Conservation (phyloP, 2,888 invertebrate genomes). For the Tridacna crocea region DNA sequence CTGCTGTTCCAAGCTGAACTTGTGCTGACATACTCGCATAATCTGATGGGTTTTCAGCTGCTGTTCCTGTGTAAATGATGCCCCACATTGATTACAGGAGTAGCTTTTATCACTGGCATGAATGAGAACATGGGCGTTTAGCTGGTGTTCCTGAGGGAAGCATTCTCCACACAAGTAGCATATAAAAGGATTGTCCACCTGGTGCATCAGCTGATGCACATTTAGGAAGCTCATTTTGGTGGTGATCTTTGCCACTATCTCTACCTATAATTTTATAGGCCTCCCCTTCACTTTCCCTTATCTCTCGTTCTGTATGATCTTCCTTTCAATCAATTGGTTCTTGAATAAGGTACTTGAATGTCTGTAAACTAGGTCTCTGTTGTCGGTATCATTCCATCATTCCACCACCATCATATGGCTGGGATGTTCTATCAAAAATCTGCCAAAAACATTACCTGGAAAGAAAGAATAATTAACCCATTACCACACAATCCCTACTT, state of each 20-base stretch:
- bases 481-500: too few relatives aligned
- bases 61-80: slow-evolving; percentile 6
- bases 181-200: slow-evolving; percentile 18
- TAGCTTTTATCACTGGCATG: slow-evolving; percentile 16
- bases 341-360: too few relatives aligned
- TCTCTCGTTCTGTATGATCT: too few relatives aligned
- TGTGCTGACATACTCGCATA: slow-evolving; percentile 17
- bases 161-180: slow-evolving; percentile 20
- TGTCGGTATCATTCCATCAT: too few relatives aligned
- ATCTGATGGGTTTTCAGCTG: slow-evolving; percentile 23
- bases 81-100: slow-evolving; percentile 18
- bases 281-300: too few relatives aligned
- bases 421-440: too few relatives aligned
- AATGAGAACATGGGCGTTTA: slow-evolving; percentile 16
- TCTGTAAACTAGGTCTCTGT: too few relatives aligned
- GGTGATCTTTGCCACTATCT: background rate
- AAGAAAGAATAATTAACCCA: too few relatives aligned
- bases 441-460: too few relatives aligned
- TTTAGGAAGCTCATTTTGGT: slow-evolving; percentile 22
- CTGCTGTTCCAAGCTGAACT: slow-evolving; percentile 4
- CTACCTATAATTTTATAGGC: too few relatives aligned
- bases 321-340: too few relatives aligned
- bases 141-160: slow-evolving; percentile 21
- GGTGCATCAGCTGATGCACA: slow-evolving; percentile 25
- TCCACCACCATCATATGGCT: too few relatives aligned